Conservation (phyloP, 1,140 invertebrate species). For the Hermatobates lingyangjiaoensis region DNA sequence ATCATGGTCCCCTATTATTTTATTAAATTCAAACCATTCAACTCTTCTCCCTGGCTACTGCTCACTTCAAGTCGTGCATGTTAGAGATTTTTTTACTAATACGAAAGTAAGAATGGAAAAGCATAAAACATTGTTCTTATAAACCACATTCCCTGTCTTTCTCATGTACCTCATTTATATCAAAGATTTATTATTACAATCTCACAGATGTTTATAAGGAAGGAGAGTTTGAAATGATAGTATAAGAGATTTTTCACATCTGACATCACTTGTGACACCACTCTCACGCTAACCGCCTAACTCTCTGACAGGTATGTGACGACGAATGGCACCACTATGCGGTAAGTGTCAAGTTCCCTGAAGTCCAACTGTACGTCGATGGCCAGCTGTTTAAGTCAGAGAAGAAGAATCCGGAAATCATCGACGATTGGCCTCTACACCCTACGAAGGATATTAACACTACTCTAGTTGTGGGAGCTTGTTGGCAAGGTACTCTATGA, state of each 20-base stretch:
- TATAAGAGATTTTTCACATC: neutral
- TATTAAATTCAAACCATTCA: too few species aligned
- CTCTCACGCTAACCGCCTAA: too few species aligned
- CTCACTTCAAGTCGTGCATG: too few species aligned
- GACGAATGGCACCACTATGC: slow-evolving; percentile 98
- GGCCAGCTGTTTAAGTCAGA: slow-evolving; percentile 62
- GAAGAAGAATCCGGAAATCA: slow-evolving; percentile 82
- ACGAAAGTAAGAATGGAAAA: too few species aligned
- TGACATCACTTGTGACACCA: neutral
- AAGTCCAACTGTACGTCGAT: slow-evolving; percentile 74
- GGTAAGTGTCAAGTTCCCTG: slow-evolving; percentile 75
- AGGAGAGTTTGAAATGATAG: neutral
- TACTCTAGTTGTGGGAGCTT: slow-evolving; percentile 83
- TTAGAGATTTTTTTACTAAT: too few species aligned
- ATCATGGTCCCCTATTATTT: too few species aligned
- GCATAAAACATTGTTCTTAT: too few species aligned
- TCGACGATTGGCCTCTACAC: slow-evolving; percentile 99
- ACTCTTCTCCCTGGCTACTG: too few species aligned
- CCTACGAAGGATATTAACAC: slow-evolving; percentile 85
- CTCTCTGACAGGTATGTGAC: slow-evolving; percentile 84
- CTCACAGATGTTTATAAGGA: too few species aligned
- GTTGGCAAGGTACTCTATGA: slow-evolving; percentile 84
- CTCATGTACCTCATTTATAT: too few species aligned
- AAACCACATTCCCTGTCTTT: too few species aligned
- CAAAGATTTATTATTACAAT: too few species aligned